Conservation (phyloP, 2,797 vertebrate genomes). For the Pangasius sanitwongsei region DNA sequence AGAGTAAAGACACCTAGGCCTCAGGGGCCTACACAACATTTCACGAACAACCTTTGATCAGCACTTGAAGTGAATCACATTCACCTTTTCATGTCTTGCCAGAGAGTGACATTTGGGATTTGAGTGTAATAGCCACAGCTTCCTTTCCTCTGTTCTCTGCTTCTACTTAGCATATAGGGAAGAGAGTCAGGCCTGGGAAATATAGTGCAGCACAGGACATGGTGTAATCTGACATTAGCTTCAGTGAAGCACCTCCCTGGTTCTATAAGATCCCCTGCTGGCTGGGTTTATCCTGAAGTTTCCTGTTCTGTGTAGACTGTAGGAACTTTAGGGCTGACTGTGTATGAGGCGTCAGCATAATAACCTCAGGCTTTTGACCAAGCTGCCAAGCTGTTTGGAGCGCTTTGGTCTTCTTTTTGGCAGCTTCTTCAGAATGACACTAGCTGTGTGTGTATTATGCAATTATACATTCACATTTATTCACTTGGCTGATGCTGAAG, state of each 20-base stretch:
- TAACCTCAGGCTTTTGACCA: constrained; percentile 24
- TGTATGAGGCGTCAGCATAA: constrained; percentile 26
- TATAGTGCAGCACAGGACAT: constrained; percentile 1
- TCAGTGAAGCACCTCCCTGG: constrained; percentile 35
- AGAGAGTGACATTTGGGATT: constrained; percentile 32
- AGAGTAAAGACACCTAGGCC: constrained; percentile 12
- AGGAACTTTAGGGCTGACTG: constrained; percentile 27
- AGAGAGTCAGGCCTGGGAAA: constrained; percentile 8
- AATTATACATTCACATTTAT: constrained; percentile 4
- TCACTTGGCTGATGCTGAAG: background rate
- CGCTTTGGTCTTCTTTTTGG: constrained; percentile 27
- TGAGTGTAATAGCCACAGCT: constrained; percentile 11
- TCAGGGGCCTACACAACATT: constrained; percentile 18
- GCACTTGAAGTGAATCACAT: constrained; percentile 6
- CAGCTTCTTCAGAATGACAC: constrained; percentile 18
- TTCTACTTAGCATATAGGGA: constrained; percentile 27
- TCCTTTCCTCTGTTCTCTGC: constrained; percentile 10
- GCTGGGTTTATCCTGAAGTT: constrained; percentile 37
- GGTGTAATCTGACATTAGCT: constrained; percentile 36
- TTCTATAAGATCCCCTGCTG: constrained; percentile 48
- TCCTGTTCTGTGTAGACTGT: constrained; percentile 46
- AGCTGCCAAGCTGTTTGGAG: constrained; percentile 35
- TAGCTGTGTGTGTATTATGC: constrained; percentile 6
- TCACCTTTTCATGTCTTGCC: constrained; percentile 24
- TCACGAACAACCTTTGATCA: constrained; percentile 27